These are phyloP conservation scores for Chaunax sp. DNA, from an alignment of 2,797 vertebrate genomes.

Conservation along the genomic window DNA sequence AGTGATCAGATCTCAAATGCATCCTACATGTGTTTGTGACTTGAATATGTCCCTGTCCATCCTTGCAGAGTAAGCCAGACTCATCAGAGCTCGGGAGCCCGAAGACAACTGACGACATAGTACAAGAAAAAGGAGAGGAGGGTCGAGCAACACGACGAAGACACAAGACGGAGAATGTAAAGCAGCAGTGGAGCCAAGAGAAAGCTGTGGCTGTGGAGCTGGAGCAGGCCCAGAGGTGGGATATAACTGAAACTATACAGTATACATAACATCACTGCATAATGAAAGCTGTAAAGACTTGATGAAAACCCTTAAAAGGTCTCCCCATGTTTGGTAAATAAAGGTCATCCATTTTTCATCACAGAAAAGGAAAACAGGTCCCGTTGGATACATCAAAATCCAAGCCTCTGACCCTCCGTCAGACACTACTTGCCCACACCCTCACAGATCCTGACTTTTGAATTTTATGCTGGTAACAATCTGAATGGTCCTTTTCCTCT, in stretches of 20 bases:
- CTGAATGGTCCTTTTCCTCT: too few species aligned
- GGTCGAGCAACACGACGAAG: slow-evolving; percentile 86
- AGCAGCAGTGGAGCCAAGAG: slow-evolving; percentile 92
- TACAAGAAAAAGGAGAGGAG: slow-evolving; percentile 93
- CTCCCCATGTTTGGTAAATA: too few species aligned
- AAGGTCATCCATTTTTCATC: not conserved
- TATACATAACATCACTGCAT: not conserved
- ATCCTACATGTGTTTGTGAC: not conserved
- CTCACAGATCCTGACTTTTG: too few species aligned
- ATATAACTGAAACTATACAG: rapidly evolving
- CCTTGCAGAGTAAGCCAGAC: slow-evolving; percentile 93
- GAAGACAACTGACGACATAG: slow-evolving; percentile 98
- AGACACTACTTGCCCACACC: too few species aligned
- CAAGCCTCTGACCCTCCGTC: not conserved
- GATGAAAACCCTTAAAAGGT: not conserved
- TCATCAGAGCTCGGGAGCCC: slow-evolving; percentile 91
- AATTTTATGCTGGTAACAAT: too few species aligned
- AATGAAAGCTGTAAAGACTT: not conserved
- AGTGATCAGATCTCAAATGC: too few species aligned
- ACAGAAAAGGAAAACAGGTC: not conserved
- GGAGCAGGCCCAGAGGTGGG: slow-evolving; percentile 88
- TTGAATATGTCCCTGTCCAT: not conserved
- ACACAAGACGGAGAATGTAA: slow-evolving; percentile 96
- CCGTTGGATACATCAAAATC: not conserved
- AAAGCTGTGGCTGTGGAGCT: slow-evolving; percentile 83